Base-by-base conservation (phyloP, 2,797 vertebrate species). In the Sebastes steindachneri region DNA sequence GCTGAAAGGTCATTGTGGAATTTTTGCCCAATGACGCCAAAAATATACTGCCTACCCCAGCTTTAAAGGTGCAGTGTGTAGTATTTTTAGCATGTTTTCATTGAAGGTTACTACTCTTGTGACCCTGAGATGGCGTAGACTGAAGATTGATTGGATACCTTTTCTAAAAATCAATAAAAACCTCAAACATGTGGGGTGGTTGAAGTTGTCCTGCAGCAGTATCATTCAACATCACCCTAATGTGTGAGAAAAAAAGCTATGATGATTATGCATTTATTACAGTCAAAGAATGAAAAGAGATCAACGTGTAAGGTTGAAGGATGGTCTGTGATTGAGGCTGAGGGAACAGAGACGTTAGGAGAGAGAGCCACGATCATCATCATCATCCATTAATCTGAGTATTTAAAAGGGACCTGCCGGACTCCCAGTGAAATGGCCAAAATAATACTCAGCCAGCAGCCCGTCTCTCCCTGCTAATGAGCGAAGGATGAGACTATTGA, bases 381-480 rank as follows among this genome's bases (percentile, higher is more conserved):
- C 88, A 78, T 81, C 83, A 73, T 71, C 80, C 78, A 85, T 92
- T 90, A 88, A 84, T 93, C 86, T 68, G 82, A 83, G 70, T 68
- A 67, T 88, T 91, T 89, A 89, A 92, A 88, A 83, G 37, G 31
- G 66, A 72, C 74, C 75, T 37, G 35, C 59, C 33, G 71, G 83
- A 76, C 77, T 84, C 37, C 26, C 65, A 63, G 68, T 83, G 80
- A 81, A 76, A 84, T 79, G 23, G 62, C 68, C 62, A 77, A 87
- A 89, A 90, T 79, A 93, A 89, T 82, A 74, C 80, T 78, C 77
- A 84, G 72, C 85, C 86, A 75, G 70, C 72, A 73, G 74, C 81
- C 41, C 9, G 64, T 67, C 75, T 83, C 76, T 66, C 63, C 70
- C 48, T 63, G 82, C 86, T 90, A 90, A 93, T 88, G 86, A 92